These are phyloP conservation scores for Tetranychus truncatus DNA, from an alignment of 2,888 invertebrate species.

Conservation along the genomic window DNA sequence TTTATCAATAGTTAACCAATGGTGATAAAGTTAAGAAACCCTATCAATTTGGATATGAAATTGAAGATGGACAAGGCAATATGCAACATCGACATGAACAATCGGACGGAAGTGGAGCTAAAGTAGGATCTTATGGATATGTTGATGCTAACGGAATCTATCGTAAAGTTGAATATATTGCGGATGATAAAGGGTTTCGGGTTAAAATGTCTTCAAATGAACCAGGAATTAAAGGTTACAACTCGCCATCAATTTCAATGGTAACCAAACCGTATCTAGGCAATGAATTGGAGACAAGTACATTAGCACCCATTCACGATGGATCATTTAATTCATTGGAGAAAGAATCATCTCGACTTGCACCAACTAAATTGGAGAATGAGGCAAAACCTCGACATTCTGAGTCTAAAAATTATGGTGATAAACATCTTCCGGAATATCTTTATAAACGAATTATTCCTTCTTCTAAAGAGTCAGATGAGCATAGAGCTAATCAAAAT, in stretches of 20 bases:
- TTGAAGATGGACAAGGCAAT: conserved; percentile 12
- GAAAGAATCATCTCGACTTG: not conserved
- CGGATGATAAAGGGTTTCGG: conserved; percentile 10
- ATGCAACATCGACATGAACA: conserved; percentile 14
- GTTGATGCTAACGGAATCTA: conserved; percentile 13
- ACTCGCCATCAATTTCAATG: not conserved
- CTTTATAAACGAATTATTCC: not conserved
- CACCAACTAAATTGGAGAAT: not conserved
- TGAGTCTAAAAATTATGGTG: not conserved
- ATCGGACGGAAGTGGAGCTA: conserved; percentile 9
- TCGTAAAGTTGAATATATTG: conserved; percentile 8
- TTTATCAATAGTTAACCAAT: not conserved
- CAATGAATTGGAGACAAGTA: not conserved
- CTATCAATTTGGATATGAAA: conserved; percentile 13
- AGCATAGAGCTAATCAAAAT: not conserved
- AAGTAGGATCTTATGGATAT: conserved; percentile 12
- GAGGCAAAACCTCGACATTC: not conserved
- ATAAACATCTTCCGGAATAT: not conserved
- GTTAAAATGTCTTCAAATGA: conserved; percentile 6
- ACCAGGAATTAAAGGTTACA: conserved; percentile 6
- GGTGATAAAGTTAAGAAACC: conserved; percentile 8
- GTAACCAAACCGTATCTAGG: not conserved
- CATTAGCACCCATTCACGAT: not conserved
- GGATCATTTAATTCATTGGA: not conserved
- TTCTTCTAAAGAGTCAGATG: not conserved